Evolutionary conservation across 2,113 vertebrate species (phyloP).

Genomic region (Prionailurus bengalensis): DNA sequence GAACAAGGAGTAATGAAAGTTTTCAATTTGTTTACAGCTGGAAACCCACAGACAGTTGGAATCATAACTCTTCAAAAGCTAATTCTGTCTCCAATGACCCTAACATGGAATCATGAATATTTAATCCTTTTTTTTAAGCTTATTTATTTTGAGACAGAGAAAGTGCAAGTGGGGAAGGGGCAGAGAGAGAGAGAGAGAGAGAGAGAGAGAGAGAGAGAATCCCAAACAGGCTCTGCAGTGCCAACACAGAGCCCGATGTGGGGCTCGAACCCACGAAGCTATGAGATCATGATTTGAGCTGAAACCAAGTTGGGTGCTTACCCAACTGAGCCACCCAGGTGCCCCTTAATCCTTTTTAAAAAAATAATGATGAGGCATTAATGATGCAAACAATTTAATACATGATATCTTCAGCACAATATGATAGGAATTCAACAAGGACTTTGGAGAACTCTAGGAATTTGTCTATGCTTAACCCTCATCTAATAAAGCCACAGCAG

Average conservation of each 20-base stretch:
- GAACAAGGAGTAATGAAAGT: not conserved
- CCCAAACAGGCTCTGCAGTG: too few relatives aligned
- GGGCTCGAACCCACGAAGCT: too few relatives aligned
- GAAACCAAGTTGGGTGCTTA: too few relatives aligned
- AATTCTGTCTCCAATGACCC: not conserved
- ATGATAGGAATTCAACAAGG: not conserved
- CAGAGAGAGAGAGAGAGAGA: too few relatives aligned
- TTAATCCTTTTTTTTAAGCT: not conserved
- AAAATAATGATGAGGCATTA: not conserved
- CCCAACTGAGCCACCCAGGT: too few relatives aligned
- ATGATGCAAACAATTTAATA: not conserved
- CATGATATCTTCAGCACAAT: not conserved
- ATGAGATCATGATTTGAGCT: too few relatives aligned
- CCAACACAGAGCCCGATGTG: too few relatives aligned
- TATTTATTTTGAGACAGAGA: too few relatives aligned
- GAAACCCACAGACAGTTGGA: not conserved
- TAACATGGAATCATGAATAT: not conserved
- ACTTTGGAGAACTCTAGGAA: slow-evolving; percentile 17
- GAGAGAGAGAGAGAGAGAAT: too few relatives aligned
- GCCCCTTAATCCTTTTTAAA: too few relatives aligned
- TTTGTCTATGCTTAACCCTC: not conserved
- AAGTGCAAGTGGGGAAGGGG: too few relatives aligned
- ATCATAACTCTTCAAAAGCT: not conserved
- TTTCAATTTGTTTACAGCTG: not conserved
- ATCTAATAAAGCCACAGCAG: not conserved